Evolutionary conservation across 1,140 invertebrate genomes (phyloP), one percentile per base, ranked within the genome.

Genomic region (Batillaria attramentaria): DNA sequence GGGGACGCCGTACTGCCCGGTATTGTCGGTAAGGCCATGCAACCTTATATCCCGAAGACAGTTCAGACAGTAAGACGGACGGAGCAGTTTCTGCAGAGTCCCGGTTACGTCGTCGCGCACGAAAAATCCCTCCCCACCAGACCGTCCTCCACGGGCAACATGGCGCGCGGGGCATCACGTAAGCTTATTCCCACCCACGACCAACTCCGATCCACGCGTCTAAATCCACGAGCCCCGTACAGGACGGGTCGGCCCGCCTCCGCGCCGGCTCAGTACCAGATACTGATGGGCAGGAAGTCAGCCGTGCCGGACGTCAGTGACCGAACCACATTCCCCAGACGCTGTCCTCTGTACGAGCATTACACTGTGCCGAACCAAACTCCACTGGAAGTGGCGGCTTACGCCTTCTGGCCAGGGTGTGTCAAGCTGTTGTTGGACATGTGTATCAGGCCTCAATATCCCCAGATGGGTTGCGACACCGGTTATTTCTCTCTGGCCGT

Each of bases 401-500:
- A 78, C 31, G 72, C 68, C 10, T 81, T 79, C 1, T 83, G 86
- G 62, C 24, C 84, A 28, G 72, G 78, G 31, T 87, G 87, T 50
- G 85, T 88, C 2, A 82, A 84, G 20, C 78, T 80, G 1, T 80
- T 87, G 37, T 72, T 88, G 50, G 82, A 86, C 65, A 82, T 83
- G 43, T 85, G 81, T 74, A 79, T 85, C 16, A 54, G 86, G 16
- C 84, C 83, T 41, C 74, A 50, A 5, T 39, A 87, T 37, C 83
- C 85, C 13, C 81, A 85, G 10, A 46, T 6, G 6, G 79, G 78
- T 20, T 72, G 69, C 24, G 73, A 81, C 20, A 84, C 78, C 41
- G 82, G 83, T 10, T 85, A 87, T 78, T 54, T 87, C n/a, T 81
- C 84, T 3, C 77, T 88, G 13, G 85, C 87, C n/a, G n/a, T n/a